Base-by-base conservation (phyloP, 1,140 invertebrate species). In the Zaprionus gabonicus region DNA sequence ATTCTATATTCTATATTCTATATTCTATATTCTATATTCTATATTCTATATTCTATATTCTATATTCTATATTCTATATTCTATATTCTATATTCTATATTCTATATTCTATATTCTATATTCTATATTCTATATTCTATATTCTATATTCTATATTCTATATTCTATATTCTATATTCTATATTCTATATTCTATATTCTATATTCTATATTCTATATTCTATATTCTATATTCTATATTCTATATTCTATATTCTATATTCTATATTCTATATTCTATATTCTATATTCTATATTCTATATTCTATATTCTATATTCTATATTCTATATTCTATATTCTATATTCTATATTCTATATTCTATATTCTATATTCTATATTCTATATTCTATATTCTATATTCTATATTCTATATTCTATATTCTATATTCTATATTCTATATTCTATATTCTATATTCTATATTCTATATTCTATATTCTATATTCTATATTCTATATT, bases 251-350 rank as follows among this genome's bases (percentile, higher is more conserved):
- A n/a, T n/a, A 6, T 41, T 41, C 15, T 15, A 41, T n/a, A 41
- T 41, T 41, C 38, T n/a, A 41, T 41, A 41, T 41, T n/a, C n/a
- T 41, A n/a, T 41, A 41, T 41, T n/a, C 38, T 41, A n/a, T 41
- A 41, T 41, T 41, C 15, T 15, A n/a, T 41, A 41, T 41, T 41
- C n/a, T 41, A 41, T n/a, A n/a, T n/a, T n/a, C 13, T 15, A 31
- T n/a, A n/a, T 41, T 6, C 15, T 41, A 41, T 41, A n/a, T 6
- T 41, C 4, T 41, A n/a, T 41, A n/a, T n/a, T 41, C 15, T 41
- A 41, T 41, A 41, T 41, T 41, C 15, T 17, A 44, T n/a, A n/a
- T 41, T 41, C 15, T n/a, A 41, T 41, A 41, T 41, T 41, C n/a
- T n/a, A 41, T 41, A 41, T 41, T n/a, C 4, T 41, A 41, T 41